Base-by-base conservation (phyloP, 2,888 invertebrate species). In the Heliconius hortense region DNA sequence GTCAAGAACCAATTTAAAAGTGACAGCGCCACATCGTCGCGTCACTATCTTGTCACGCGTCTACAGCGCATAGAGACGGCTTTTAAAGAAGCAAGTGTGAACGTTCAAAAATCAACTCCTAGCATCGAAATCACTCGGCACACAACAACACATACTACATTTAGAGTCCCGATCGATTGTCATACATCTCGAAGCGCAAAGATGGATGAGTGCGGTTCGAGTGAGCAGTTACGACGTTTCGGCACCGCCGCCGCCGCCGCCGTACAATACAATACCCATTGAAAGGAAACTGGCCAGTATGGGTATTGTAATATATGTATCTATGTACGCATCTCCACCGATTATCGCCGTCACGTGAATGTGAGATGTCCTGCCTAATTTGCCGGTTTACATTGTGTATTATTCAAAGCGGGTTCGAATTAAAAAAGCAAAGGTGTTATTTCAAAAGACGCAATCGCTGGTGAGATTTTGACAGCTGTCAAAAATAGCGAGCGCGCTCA, bases 1-100 rank as follows among this genome's bases (percentile, higher is more conserved):
- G 86, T 89, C 88, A 90, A 82, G 85, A 86, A 83, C 86, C 89
- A 87, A 91, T 90, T 90, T 88, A 90, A 84, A 84, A 86, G 85
- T 90, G 93, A 92, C 92, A 90, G 88, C 80, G 80, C 82, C 83
- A 85, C 88, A 87, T 92, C 92, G 87, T 87, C 92, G 86, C 88
- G 82, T 88, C 88, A 87, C 88, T 85, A 87, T 87, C 87, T 79
- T 84, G 86, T 86, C 88, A 87, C 87, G 48, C 48, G 18, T 1
- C 0, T 8, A 48, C 81, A 81, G 82, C 79, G 78, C 80, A 71
- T 85, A 86, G 82, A 86, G 66, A 24, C 39, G 7, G 66, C 85
- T 86, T 87, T 83, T 84, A 84, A 89, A 86, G 86, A n/a, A 80
- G 78, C 76, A 74, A 80, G 80, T 89, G 90, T 90, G 89, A 88